Base-by-base conservation (phyloP, 2,888 invertebrate genomes). In the Paralinhomoeus sp. region DNA sequence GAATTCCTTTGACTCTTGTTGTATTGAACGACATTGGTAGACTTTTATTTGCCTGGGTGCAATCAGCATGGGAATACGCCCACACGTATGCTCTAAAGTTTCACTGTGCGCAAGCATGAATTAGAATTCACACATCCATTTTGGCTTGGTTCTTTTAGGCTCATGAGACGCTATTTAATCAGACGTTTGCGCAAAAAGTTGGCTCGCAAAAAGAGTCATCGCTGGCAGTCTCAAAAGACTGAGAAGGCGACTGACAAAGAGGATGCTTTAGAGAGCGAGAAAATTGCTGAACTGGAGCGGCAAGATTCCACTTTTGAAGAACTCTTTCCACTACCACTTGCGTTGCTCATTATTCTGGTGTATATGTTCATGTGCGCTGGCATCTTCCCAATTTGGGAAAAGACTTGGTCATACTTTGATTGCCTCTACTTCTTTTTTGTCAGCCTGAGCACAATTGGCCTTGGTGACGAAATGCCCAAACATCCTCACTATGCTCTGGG, bases 1-100 rank as follows among this genome's bases (percentile, higher is more conserved):
- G 93, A 9, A 89, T 93, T 54, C 93, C 93, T 0, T 71, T 93
- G 55, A 85, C 91, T 64, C 71, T 91, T 53, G 80, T 91, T 45
- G 76, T 87, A 13, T 65, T 93, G 51, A 83, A 87, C 34, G 85
- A 89, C 67, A 80, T 89, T 61, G 91, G 91, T 51, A 85, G 84
- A 69, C 69, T 82, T 3, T 79, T 91, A 61, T 54, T 56, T 44
- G 35, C 46, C 18, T 43, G 45, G 13, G 49, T 50, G 1, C 50
- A 50, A 31, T 45, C 46, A 7, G 35, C 49, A 7, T 51, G 55
- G 44, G 27, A 27, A 27, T 5, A 5, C 27, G 27, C 12, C 27
- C 27, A 27, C 7, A 27, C 7, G 27, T 27, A 12, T n/a, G n/a
- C n/a, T n/a, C n/a, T n/a, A n/a, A n/a, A n/a, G n/a, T n/a, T n/a